Base-by-base conservation (phyloP, 2,888 invertebrate genomes). In the Noctuana brunneofusca region DNA sequence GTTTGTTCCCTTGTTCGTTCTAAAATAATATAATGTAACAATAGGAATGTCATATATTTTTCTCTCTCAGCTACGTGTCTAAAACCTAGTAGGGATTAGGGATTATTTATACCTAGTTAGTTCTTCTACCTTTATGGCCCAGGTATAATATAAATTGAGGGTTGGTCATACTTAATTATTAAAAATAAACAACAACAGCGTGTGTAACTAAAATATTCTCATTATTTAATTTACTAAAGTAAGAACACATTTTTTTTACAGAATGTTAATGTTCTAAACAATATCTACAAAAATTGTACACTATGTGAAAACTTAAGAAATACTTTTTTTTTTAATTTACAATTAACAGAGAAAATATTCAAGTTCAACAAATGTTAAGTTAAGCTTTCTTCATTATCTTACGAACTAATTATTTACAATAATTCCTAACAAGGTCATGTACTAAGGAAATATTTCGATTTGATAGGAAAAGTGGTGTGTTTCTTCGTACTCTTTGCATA, bases 171-270 rank as follows among this genome's bases (percentile, higher is more conserved):
- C 27, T 41, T 8, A 38, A 38, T 11, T 2, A 55, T 41, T 24
- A 41, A 41, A 80, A 84, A 83, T 83, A 83, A 88, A 80, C 78
- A 84, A 86, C 80, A 81, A 68, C 75, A 63, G 69, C 71, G 73
- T 85, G 81, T 87, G 86, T 91, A 92, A 92, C 92, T 92, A 92
- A 92, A 92, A 91, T 91, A 92, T 90, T 89, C 81, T 89, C 88
- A 84, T 91, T 91, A 92, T 92, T 92, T 92, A 92, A 92, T 92
- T 92, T 92, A 92, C 90, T 92, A 92, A 76, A 80, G 84, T 91
- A 92, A 92, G 92, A 92, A 92, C 92, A 92, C 92, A 92, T 91
- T 90, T 91, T n/a, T 57, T 62, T 92, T 91, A 92, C 91, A 92
- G 85, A 89, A 89, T 92, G 91, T 92, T 92, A 92, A 87, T 87